Evolutionary conservation across 1,140 invertebrate species (phyloP).

Genomic region (Drosophila neocordata): DNA sequence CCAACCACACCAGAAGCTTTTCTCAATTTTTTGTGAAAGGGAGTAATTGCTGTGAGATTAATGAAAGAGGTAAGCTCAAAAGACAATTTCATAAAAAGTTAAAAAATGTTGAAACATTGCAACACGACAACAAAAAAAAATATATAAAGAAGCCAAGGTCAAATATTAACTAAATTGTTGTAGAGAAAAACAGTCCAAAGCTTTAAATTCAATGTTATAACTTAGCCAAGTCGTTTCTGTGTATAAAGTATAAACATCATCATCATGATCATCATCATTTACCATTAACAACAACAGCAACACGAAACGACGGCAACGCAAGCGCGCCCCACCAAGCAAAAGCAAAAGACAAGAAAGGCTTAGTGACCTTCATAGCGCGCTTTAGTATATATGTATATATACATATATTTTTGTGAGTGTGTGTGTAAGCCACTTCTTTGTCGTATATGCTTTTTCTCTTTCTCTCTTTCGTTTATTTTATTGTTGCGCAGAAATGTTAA

Average conservation of each 20-base stretch:
- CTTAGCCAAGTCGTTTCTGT: constrained; percentile 54
- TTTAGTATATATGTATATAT: constrained; percentile 52
- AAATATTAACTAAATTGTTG: constrained; percentile 66
- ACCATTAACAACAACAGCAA: constrained; percentile 43
- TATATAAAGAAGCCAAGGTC: constrained; percentile 64
- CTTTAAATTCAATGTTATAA: constrained; percentile 46
- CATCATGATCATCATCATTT: constrained; percentile 62
- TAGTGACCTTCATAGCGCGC: constrained; percentile 78
- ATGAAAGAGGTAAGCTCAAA: constrained; percentile 67
- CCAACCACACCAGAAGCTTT: constrained; percentile 26
- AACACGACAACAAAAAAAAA: constrained; percentile 28
- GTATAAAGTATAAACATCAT: constrained; percentile 52
- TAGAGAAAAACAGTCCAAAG: constrained; percentile 68
- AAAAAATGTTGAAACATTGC: constrained; percentile 27
- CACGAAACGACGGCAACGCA: constrained; percentile 49
- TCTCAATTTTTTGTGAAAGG: constrained; percentile 56
- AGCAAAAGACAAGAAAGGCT: constrained; percentile 73
- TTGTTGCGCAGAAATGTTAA: constrained; percentile 63
- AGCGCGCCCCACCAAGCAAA: constrained; percentile 43
- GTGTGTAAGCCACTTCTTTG: constrained; percentile 47
- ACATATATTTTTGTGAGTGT: constrained; percentile 13
- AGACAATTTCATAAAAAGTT: neutral
- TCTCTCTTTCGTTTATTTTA: constrained; percentile 58
- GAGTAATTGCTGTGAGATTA: constrained; percentile 55
- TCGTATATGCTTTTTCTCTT: constrained; percentile 53